Evolutionary conservation across 2,888 invertebrate species (phyloP).

Genomic region (Ennomos fuscantarius): DNA sequence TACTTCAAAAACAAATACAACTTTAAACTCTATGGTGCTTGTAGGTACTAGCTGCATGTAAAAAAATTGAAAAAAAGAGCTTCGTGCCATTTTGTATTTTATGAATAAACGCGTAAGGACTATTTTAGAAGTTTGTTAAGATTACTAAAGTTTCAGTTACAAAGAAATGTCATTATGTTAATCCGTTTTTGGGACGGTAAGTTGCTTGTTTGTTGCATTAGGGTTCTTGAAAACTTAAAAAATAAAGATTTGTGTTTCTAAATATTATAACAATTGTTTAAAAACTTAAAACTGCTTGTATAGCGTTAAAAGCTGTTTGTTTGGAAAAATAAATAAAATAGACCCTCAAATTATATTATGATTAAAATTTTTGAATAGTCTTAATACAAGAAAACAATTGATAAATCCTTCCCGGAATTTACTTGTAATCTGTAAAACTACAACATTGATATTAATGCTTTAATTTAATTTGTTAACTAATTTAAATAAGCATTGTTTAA

Average conservation of each 20-base stretch:
- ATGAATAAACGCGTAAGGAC: not conserved
- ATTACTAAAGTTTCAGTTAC: conserved; percentile 41
- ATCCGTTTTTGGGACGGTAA: conserved; percentile 64
- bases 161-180: conserved; percentile 73
- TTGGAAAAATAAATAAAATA: conserved; percentile 4
- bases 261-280: conserved; percentile 1
- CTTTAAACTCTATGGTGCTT: conserved; percentile 20
- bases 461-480: too few relatives aligned
- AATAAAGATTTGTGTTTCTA: not conserved
- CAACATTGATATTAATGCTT: too few relatives aligned
- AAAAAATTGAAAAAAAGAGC: conserved; percentile 17
- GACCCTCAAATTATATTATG: too few relatives aligned
- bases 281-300: not conserved
- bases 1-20: conserved; percentile 1
- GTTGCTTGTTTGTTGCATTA: conserved; percentile 56
- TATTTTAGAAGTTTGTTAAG: not conserved
- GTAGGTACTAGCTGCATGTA: too few relatives aligned
- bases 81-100: conserved; percentile 17
- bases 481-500: too few relatives aligned
- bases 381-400: too few relatives aligned
- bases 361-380: too few relatives aligned
- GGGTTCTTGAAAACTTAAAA: conserved; percentile 7
- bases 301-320: conserved; percentile 1
- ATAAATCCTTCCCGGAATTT: too few relatives aligned
- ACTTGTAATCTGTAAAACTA: too few relatives aligned